phyloP scores from a whole-genome alignment of 2,113 vertebrate genomes.

The Riparia riparia region DNA sequence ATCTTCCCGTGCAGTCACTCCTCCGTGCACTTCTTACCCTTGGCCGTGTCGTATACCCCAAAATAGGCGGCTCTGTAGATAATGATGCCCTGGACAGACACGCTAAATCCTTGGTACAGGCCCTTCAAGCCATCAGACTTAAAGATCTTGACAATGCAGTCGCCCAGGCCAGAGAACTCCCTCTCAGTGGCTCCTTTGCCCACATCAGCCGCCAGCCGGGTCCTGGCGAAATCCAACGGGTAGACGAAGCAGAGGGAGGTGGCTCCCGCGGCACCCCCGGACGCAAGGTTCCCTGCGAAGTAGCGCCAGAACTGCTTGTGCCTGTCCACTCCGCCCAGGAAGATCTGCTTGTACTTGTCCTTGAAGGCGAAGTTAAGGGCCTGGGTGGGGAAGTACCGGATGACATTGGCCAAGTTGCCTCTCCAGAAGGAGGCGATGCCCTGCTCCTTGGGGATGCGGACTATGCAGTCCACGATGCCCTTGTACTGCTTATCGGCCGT shows the following conservation, averaged over 20 bases:
- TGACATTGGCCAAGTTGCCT: slow-evolving; percentile 98
- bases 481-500: slow-evolving; percentile 93
- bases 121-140: slow-evolving; percentile 91
- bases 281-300: slow-evolving; percentile 95
- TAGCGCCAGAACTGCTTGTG: slow-evolving; percentile 99
- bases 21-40: slow-evolving; percentile 83
- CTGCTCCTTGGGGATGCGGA: slow-evolving; percentile 96
- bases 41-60: slow-evolving; percentile 96
- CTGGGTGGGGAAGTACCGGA: slow-evolving; percentile 99
- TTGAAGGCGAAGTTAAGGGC: slow-evolving; percentile 99
- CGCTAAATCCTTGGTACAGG: slow-evolving; percentile 94
- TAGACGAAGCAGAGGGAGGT: slow-evolving; percentile 99
- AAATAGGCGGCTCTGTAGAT: slow-evolving; percentile 99
- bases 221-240: slow-evolving; percentile 97
- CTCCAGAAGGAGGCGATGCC: slow-evolving; percentile 97
- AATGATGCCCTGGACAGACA: slow-evolving; percentile 98
- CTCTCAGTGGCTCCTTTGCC: slow-evolving; percentile 88
- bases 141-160: slow-evolving; percentile 92
- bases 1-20: not conserved
- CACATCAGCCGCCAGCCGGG: slow-evolving; percentile 94
- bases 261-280: slow-evolving; percentile 93
- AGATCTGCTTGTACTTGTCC: slow-evolving; percentile 99
- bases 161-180: slow-evolving; percentile 92
- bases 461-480: slow-evolving; percentile 94
- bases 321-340: slow-evolving; percentile 96